These are phyloP conservation scores for Gerris lacustris DNA, from an alignment of 2,888 invertebrate species.

Conservation along the genomic window DNA sequence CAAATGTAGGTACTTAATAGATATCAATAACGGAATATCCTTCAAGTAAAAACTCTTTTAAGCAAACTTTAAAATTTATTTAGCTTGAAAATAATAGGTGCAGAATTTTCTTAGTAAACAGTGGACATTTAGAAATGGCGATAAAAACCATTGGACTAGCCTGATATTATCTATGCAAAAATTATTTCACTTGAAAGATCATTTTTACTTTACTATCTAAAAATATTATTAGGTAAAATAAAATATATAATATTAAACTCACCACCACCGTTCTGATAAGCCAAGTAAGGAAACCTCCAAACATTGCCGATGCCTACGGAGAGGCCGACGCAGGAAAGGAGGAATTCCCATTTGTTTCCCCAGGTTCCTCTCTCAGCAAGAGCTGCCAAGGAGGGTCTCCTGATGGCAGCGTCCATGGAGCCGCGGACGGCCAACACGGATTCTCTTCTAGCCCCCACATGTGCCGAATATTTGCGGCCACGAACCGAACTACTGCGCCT, in stretches of 20 bases:
- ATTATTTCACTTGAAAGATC: too few species aligned
- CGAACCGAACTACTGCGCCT: constrained; percentile 23
- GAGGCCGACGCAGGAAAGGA: constrained; percentile 69
- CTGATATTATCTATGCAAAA: too few species aligned
- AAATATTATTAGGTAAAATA: too few species aligned
- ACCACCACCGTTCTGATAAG: constrained; percentile 79
- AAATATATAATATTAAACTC: constrained; percentile 31
- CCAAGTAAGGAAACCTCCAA: constrained; percentile 76
- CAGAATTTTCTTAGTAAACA: too few species aligned
- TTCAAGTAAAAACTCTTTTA: too few species aligned
- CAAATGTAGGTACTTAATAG: too few species aligned
- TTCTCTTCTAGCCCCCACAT: constrained; percentile 33
- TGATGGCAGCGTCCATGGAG: constrained; percentile 33
- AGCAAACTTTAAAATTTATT: too few species aligned
- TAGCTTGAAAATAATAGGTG: too few species aligned
- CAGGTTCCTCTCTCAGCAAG: constrained; percentile 37
- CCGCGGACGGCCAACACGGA: constrained; percentile 30
- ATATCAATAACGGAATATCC: too few species aligned
- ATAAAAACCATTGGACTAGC: too few species aligned
- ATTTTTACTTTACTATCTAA: too few species aligned
- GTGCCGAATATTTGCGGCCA: constrained; percentile 31
- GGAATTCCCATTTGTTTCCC: constrained; percentile 49
- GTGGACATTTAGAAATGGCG: too few species aligned
- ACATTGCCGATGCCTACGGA: constrained; percentile 77
- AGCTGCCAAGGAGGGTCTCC: constrained; percentile 33